A percentile compares a stretch with the other conserved stretches of the same genome.
Evolutionary conservation across 1,140 invertebrate species (phyloP).

Genomic region (Caerostris darwini): DNA sequence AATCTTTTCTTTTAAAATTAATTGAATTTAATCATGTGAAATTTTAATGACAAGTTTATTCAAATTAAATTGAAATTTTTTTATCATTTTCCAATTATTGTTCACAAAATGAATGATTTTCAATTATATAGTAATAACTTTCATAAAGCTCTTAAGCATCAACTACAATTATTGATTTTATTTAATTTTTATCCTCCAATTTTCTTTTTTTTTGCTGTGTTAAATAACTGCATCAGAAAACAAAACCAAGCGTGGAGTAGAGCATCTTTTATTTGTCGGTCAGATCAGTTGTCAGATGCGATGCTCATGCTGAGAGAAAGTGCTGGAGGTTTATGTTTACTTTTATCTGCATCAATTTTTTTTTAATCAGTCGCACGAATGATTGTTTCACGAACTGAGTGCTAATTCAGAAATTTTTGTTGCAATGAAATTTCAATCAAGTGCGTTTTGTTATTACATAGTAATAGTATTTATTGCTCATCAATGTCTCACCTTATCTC

Average conservation of each 20-base stretch:
- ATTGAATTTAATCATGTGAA: no score
- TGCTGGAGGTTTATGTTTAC: not conserved
- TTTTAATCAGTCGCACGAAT: not conserved
- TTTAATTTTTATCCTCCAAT: no score
- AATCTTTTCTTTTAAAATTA: no score
- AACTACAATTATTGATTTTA: no score
- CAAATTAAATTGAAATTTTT: no score
- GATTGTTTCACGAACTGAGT: not conserved
- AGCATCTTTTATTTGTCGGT: not conserved
- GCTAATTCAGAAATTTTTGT: not conserved
- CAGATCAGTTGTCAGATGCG: conserved; percentile 7
- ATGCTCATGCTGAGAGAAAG: not conserved
- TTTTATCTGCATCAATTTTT: not conserved
- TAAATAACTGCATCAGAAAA: no score
- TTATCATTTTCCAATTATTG: no score
- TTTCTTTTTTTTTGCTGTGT: no score
- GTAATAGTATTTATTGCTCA: not conserved
- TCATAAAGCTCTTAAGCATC: no score
- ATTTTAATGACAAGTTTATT: no score
- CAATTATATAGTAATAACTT: no score
- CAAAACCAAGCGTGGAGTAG: not conserved
- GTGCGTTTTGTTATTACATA: not conserved
- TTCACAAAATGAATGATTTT: no score
- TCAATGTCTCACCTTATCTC: conserved; percentile 22
- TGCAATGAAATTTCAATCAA: conserved; percentile 42